Evolutionary conservation across 2,888 invertebrate species (phyloP).

Genomic region (Cantharis rustica): DNA sequence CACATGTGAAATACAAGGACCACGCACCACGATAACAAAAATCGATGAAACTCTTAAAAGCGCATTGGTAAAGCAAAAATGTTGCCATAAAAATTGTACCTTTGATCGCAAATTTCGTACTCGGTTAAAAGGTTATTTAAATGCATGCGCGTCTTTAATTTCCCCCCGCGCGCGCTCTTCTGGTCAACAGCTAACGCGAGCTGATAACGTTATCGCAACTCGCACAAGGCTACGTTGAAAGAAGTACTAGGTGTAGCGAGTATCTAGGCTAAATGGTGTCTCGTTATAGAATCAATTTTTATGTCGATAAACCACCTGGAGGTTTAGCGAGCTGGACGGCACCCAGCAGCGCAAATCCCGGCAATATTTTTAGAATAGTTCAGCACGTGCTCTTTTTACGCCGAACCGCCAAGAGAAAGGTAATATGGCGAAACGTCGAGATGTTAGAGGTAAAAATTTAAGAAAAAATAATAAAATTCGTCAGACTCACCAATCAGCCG

Average conservation of each 20-base stretch:
- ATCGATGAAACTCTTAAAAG: conserved; percentile 13
- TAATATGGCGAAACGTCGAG: conserved; percentile 1
- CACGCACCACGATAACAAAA: conserved; percentile 4
- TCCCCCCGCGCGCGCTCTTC: conserved; percentile 16
- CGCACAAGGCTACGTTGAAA: conserved; percentile 24
- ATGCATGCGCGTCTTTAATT: conserved; percentile 13
- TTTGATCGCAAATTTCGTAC: background rate
- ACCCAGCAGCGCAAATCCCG: conserved; percentile 12
- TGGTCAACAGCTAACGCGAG: conserved; percentile 18
- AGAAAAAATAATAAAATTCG: background rate
- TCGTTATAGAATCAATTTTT: background rate
- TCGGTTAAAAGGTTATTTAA: background rate
- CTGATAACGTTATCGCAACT: conserved; percentile 29
- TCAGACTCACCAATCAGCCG: conserved; percentile 17
- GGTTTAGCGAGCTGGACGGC: background rate
- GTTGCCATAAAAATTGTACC: background rate
- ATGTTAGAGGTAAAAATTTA: background rate
- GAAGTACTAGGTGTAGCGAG: conserved; percentile 15
- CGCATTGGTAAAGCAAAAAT: background rate
- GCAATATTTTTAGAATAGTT: conserved; percentile 23
- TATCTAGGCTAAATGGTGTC: background rate
- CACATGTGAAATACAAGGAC: conserved; percentile 10
- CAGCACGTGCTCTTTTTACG: conserved; percentile 12
- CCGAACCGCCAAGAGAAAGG: background rate
- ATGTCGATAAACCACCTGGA: conserved; percentile 6